phyloP scores from a whole-genome alignment of 1,140 invertebrate species.

The Zophobas atratus region DNA sequence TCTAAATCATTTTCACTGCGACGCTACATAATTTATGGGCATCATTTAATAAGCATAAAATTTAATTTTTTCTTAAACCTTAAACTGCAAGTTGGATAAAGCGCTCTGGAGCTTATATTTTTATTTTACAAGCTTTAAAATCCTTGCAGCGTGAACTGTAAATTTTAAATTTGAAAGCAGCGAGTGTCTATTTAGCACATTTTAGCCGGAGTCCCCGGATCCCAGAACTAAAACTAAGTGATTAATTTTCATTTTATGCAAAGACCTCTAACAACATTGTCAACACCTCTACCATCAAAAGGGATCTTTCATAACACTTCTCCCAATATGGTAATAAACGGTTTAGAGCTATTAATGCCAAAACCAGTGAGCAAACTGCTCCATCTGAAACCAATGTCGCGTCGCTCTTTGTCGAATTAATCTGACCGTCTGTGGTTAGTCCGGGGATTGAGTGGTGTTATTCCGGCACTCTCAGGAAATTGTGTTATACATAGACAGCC shows the following conservation, averaged over 20 bases:
- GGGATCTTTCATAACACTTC: neutral
- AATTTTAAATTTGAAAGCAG: no score
- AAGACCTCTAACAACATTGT: constrained; percentile 4
- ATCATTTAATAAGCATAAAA: no score
- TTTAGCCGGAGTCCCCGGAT: no score
- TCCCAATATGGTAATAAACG: constrained; percentile 8
- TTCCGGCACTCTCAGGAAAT: constrained; percentile 25
- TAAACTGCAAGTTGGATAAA: no score
- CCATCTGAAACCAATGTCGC: constrained; percentile 4
- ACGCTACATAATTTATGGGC: no score
- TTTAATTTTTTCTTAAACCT: no score
- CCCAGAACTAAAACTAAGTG: neutral
- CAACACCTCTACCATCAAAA: neutral
- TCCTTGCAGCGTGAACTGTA: no score
- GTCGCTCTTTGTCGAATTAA: constrained; percentile 17
- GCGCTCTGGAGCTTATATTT: no score
- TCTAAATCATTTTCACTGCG: no score
- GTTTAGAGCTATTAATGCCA: constrained; percentile 1
- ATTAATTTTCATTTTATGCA: neutral
- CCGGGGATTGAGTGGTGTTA: constrained; percentile 27
- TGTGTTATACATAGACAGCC: constrained; percentile 24
- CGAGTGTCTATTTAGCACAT: no score
- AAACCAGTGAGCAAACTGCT: neutral
- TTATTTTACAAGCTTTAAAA: no score
- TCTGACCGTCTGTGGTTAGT: constrained; percentile 12